Evolutionary conservation across 2,888 invertebrate species (phyloP).

Genomic region (Spilosoma lubricipeda): DNA sequence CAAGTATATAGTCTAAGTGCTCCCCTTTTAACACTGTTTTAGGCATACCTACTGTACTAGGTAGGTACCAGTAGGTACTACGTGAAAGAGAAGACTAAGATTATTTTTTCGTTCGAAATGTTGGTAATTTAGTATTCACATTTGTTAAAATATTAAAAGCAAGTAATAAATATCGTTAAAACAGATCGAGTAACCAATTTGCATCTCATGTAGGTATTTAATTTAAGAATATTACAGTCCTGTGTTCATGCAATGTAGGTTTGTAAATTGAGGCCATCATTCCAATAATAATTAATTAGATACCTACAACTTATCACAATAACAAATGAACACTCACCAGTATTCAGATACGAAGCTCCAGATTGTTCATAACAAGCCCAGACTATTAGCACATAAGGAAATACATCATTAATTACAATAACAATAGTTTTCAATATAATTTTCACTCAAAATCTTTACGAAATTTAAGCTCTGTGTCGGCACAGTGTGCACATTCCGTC

Average conservation of each 20-base stretch:
- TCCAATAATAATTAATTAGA: conserved; percentile 31
- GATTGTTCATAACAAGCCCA: conserved; percentile 37
- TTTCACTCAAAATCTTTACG: conserved; percentile 43
- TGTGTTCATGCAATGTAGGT: conserved; percentile 8
- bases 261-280: conserved; percentile 9
- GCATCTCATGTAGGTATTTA: conserved; percentile 25
- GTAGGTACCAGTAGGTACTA: neutral
- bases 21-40: neutral
- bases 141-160: neutral
- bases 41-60: neutral
- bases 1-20: too few species aligned
- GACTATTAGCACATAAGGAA: conserved; percentile 37
- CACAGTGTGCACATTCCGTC: conserved; percentile 45
- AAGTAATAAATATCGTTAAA: neutral
- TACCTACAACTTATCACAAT: conserved; percentile 33
- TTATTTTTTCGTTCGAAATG: neutral
- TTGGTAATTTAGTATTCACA: neutral
- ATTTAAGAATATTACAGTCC: conserved; percentile 20
- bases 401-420: conserved; percentile 29
- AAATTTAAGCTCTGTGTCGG: conserved; percentile 23
- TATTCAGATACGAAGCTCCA: conserved; percentile 36
- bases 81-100: neutral
- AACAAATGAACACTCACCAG: conserved; percentile 49
- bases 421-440: conserved; percentile 31
- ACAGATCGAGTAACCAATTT: neutral